Evolutionary conservation across 1,140 invertebrate species (phyloP).

Genomic region (Myzus persicae): DNA sequence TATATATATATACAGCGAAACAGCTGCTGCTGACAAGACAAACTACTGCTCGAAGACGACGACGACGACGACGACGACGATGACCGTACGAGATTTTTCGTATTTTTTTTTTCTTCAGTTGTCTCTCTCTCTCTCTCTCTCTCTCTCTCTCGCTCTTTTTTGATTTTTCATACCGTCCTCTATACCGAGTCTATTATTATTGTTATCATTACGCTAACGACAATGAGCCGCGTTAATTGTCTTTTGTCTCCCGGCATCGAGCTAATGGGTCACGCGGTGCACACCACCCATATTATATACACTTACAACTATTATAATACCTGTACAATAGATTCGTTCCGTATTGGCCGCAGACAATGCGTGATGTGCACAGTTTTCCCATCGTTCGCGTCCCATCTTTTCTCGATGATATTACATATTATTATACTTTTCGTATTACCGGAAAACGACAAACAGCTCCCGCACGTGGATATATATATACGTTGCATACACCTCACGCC

Average conservation of each 20-base stretch:
- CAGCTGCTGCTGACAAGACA: slow-evolving; percentile 9
- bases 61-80: neutral
- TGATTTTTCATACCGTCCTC: neutral
- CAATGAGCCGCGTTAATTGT: slow-evolving; percentile 43
- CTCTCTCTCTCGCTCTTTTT: neutral
- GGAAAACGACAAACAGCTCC: neutral
- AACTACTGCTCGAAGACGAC: neutral
- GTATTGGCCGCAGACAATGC: slow-evolving; percentile 30
- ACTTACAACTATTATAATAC: neutral
- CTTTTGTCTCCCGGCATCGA: slow-evolving; percentile 30
- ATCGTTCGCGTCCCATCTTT: neutral
- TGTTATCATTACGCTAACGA: neutral
- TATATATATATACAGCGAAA: neutral
- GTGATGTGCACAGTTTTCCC: slow-evolving; percentile 1
- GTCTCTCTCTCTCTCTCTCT: neutral
- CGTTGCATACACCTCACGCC: neutral
- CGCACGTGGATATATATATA: neutral
- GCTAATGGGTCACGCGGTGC: slow-evolving; percentile 20
- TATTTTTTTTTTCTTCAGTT: neutral
- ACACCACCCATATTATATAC: neutral
- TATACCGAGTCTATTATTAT: neutral
- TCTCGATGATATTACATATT: neutral
- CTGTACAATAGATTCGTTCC: slow-evolving; percentile 44
- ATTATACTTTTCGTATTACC: slow-evolving; percentile 16
- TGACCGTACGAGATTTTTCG: neutral